These are phyloP conservation scores for Trisateles emortualis DNA, from an alignment of 2,888 invertebrate genomes.

Conservation along the genomic window DNA sequence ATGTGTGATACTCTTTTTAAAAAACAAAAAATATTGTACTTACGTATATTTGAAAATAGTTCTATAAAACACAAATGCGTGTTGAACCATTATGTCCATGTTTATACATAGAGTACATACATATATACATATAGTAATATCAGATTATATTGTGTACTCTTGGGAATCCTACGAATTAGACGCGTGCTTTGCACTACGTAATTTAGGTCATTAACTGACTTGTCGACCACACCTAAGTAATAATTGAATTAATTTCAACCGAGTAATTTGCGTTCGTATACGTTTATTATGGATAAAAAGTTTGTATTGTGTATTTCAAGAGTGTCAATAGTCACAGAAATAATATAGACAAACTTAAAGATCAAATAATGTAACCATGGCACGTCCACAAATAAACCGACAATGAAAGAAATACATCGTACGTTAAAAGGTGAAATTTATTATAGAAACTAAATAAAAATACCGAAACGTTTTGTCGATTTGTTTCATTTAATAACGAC, in stretches of 20 bases:
- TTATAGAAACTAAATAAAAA: constrained; percentile 53
- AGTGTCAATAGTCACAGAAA: background rate
- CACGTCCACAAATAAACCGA: constrained; percentile 39
- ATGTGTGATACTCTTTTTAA: no score
- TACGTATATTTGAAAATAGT: no score
- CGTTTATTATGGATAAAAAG: background rate
- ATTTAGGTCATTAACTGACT: constrained; percentile 41
- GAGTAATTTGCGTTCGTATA: background rate
- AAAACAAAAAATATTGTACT: no score
- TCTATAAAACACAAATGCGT: background rate
- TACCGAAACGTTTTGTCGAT: constrained; percentile 63
- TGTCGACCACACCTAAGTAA: constrained; percentile 34
- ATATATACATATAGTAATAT: constrained; percentile 6
- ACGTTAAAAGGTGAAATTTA: constrained; percentile 53
- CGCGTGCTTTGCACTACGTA: constrained; percentile 14
- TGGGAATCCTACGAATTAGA: constrained; percentile 24
- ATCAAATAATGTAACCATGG: constrained; percentile 11
- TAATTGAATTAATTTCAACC: constrained; percentile 41
- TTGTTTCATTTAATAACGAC: constrained; percentile 65
- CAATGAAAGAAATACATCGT: constrained; percentile 23
- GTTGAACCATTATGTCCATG: constrained; percentile 4
- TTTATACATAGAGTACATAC: background rate
- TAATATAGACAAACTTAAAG: background rate
- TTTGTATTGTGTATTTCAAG: no score
- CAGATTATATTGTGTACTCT: constrained; percentile 32